Conservation (phyloP, 2,888 invertebrate species). For the Agrenia bidenticulata region DNA sequence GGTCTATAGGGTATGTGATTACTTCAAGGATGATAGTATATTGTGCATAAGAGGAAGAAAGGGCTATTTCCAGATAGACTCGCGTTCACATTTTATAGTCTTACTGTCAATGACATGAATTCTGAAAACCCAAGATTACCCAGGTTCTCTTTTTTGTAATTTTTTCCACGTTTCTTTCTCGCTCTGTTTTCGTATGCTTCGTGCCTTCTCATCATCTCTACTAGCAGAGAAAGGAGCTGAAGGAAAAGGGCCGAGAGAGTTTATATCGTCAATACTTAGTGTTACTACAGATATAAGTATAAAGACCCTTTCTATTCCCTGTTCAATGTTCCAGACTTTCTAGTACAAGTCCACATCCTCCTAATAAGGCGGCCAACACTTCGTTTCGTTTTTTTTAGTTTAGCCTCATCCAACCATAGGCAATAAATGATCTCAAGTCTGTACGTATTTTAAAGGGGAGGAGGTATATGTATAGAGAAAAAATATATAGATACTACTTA, state of each 20-base stretch:
- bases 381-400: conserved; percentile 10
- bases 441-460: conserved; percentile 5
- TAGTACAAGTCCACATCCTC: neutral
- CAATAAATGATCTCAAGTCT: conserved; percentile 8
- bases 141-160: conserved; percentile 49
- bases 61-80: conserved; percentile 19
- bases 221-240: conserved; percentile 19
- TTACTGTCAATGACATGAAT: conserved; percentile 54
- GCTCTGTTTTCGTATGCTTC: conserved; percentile 47
- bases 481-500: neutral
- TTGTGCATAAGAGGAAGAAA: conserved; percentile 19
- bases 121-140: conserved; percentile 53
- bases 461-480: neutral
- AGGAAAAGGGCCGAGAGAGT: neutral
- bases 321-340: neutral
- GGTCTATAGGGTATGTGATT: conserved; percentile 11
- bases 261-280: no score
- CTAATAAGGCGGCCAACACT: conserved; percentile 6
- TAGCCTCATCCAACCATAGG: neutral
- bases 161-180: conserved; percentile 50
- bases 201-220: conserved; percentile 19
- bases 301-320: no score
- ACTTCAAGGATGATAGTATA: conserved; percentile 4
- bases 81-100: conserved; percentile 52
- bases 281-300: no score